A percentile compares a stretch with the other conserved stretches of the same genome.
Evolutionary conservation across 2,888 invertebrate species (phyloP).

Genomic region (Himalopsyche kuldschensis): DNA sequence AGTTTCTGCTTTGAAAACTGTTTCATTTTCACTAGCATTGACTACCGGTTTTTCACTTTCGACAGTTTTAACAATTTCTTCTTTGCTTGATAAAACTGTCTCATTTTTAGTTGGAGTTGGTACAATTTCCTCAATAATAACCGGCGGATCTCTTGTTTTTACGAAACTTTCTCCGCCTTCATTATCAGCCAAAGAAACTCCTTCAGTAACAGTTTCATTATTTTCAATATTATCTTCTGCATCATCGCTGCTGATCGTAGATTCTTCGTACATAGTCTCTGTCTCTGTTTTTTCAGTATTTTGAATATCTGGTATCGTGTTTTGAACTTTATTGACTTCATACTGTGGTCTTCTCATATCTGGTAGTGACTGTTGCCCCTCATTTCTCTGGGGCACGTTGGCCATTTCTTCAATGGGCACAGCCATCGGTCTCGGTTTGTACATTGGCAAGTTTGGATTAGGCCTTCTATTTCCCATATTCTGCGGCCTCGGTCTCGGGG

Average conservation of each 20-base stretch:
- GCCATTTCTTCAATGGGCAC: constrained; percentile 14
- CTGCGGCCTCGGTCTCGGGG: constrained; percentile 59
- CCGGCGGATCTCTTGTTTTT: constrained; percentile 35
- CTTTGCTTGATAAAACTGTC: constrained; percentile 25
- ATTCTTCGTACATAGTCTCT: constrained; percentile 51
- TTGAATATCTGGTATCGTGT: not conserved
- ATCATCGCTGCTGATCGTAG: constrained; percentile 45
- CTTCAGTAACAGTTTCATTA: constrained; percentile 21
- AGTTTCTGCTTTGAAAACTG: constrained; percentile 33
- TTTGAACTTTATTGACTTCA: constrained; percentile 11
- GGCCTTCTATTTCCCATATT: constrained; percentile 54
- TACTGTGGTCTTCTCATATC: constrained; percentile 3
- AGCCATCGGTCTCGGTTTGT: constrained; percentile 63
- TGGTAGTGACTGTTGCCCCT: not conserved
- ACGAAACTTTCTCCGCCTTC: constrained; percentile 32
- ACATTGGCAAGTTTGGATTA: constrained; percentile 61
- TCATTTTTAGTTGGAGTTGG: constrained; percentile 42
- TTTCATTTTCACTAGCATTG: constrained; percentile 26
- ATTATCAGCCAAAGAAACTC: constrained; percentile 26
- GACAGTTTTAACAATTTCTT: not conserved
- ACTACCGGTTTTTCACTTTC: not conserved
- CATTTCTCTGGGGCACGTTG: constrained; percentile 11
- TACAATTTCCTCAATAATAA: constrained; percentile 18
- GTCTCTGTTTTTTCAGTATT: constrained; percentile 46
- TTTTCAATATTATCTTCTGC: constrained; percentile 45